Evolutionary conservation across 2,888 invertebrate genomes (phyloP), one percentile per base, ranked within the genome.

Genomic region (Drosophila algonquin): DNA sequence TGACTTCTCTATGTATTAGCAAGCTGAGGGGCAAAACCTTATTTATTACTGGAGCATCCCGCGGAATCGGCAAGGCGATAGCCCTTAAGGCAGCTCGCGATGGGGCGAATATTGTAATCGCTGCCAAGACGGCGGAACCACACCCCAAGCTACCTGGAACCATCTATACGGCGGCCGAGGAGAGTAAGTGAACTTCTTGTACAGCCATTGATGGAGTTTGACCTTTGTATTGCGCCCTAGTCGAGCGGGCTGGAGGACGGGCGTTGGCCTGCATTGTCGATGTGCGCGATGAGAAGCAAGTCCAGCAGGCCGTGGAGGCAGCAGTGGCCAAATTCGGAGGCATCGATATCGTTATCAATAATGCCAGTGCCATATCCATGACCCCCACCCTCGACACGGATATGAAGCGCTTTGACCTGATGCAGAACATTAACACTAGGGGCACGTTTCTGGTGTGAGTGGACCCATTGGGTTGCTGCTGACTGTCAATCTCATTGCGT

Each of bases 371-470:
- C 9, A 99, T 99, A 87, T 95, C 95, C 0, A 92, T 97, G 52
- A 96, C 98, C 0, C 94, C 95, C 46, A 99, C 98, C 0, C 93
- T 94, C 10, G 93, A 95, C 0, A 98, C 98, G 0, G 96, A 97
- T 40, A 98, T 99, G 98, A 99, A 99, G 93, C 94, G 95, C 92
- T 99, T 97, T 90, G 99, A 99, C 93, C 94, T 99, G 46, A 99
- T 99, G 99, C 97, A 98, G 90, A 95, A 94, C 67, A 95, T 99
- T 80, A 99, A 99, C 92, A 96, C 98, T 0, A 94, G 99, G 84
- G 99, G 99, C 79, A 99, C 99, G 4, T 99, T 97, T 92, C 93
- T 99, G 72, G 97, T 97, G 98, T 98, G 93, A 94, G 95, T 76
- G 6, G 18, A 18, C 1, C 2, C 0, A 1, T 0, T 1, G 7